Percentiles rank a stretch among this genome's conserved stretches.
These are phyloP conservation scores for Caenorhabditis remanei DNA, from an alignment of 1,140 invertebrate species.

Conservation along the genomic window DNA sequence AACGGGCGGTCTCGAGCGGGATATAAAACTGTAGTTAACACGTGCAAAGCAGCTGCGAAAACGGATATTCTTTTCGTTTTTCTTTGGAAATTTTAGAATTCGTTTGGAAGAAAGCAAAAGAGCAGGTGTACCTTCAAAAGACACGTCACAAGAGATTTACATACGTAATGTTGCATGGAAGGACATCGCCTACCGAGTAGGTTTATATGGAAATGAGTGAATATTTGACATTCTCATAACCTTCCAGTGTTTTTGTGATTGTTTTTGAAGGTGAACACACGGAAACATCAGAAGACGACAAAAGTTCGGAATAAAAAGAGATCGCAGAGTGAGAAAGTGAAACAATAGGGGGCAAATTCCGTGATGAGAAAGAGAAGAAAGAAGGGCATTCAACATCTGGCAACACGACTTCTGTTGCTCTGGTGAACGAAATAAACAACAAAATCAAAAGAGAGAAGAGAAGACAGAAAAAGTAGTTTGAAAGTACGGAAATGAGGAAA, in stretches of 20 bases:
- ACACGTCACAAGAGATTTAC: not conserved
- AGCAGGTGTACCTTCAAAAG: not conserved
- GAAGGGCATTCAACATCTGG: constrained; percentile 11
- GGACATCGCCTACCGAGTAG: not conserved
- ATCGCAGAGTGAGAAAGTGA: constrained; percentile 42
- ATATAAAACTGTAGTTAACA: constrained; percentile 48
- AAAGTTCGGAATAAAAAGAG: constrained; percentile 9
- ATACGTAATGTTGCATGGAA: not conserved
- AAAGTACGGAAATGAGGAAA: not conserved
- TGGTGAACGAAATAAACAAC: constrained; percentile 33
- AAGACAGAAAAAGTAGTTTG: not conserved
- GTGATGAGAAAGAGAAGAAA: not conserved
- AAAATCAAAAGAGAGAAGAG: not conserved
- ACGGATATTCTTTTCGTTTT: not conserved
- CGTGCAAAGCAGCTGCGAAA: constrained; percentile 32
- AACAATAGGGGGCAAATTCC: not conserved
- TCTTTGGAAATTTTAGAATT: not conserved
- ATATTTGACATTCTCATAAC: constrained; percentile 19
- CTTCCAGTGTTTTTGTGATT: not conserved
- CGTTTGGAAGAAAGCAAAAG: not conserved
- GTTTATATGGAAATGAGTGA: constrained; percentile 33
- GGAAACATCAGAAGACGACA: not conserved
- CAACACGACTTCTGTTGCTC: not conserved
- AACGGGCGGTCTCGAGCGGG: not conserved
- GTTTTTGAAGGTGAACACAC: constrained; percentile 2